A percentile compares a stretch with the other conserved stretches of the same genome.
Evolutionary conservation across 2,888 invertebrate species (phyloP).

Genomic region (Chalcis sispes): DNA sequence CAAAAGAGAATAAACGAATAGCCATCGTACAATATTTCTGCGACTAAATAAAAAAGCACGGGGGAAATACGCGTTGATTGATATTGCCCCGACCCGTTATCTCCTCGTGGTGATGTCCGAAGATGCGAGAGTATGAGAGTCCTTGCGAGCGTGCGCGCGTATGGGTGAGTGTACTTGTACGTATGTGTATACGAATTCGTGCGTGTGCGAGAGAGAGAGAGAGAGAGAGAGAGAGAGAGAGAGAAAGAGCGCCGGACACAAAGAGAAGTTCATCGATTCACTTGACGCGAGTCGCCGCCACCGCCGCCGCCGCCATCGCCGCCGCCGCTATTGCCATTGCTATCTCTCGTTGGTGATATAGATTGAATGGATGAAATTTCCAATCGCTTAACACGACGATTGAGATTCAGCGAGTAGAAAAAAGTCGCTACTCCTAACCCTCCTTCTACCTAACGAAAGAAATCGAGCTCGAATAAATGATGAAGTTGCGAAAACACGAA

Average conservation of each 20-base stretch:
- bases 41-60: background rate
- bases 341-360: background rate
- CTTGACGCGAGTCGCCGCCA: constrained; percentile 29
- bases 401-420: constrained; percentile 29
- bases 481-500: constrained; percentile 3
- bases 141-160: no score
- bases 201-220: no score
- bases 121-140: background rate
- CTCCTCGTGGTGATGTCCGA: constrained; percentile 42
- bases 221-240: constrained; percentile 6
- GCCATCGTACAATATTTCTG: background rate
- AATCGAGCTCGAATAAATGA: background rate
- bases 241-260: constrained; percentile 27
- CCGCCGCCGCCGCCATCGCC: constrained; percentile 17
- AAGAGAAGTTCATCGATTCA: constrained; percentile 50
- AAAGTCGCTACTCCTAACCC: no score
- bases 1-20: background rate
- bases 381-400: constrained; percentile 57
- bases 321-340: no score
- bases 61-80: constrained; percentile 49
- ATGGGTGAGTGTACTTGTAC: no score
- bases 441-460: no score
- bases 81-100: constrained; percentile 53
- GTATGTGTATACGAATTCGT: no score
- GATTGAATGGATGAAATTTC: constrained; percentile 54